Conservation (phyloP, 1,140 invertebrate genomes). For the Muscidifurax raptorellus region DNA sequence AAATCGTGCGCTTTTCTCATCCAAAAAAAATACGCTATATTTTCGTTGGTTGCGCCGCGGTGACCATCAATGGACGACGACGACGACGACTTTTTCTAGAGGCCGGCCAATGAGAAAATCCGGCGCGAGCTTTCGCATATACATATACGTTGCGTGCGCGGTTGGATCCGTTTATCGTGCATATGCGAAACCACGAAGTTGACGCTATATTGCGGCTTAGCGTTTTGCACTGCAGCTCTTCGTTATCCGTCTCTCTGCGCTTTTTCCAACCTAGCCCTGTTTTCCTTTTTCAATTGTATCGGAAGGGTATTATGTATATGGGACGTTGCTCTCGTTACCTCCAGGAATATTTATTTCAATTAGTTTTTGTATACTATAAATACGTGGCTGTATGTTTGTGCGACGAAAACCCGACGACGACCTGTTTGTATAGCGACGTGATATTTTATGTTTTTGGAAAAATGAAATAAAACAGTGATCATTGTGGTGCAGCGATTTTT, state of each 20-base stretch:
- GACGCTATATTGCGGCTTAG: constrained; percentile 25
- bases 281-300: neutral
- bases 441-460: neutral
- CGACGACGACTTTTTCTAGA: constrained; percentile 9
- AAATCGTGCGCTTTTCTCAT: neutral
- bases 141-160: neutral
- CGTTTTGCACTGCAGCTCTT: constrained; percentile 5
- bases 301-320: neutral
- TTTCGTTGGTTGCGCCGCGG: neutral
- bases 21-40: neutral
- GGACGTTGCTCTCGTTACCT: neutral
- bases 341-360: neutral
- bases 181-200: constrained; percentile 14
- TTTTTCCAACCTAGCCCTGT: neutral
- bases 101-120: constrained; percentile 27
- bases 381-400: neutral
- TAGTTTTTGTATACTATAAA: neutral
- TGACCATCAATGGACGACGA: neutral
- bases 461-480: neutral
- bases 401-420: no score
- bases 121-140: neutral
- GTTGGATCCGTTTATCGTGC: neutral
- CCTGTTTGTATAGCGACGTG: no score
- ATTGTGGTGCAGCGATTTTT: neutral
- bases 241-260: constrained; percentile 26